These are phyloP conservation scores for Dusona sp. DNA, from an alignment of 2,888 invertebrate species.

Conservation along the genomic window DNA sequence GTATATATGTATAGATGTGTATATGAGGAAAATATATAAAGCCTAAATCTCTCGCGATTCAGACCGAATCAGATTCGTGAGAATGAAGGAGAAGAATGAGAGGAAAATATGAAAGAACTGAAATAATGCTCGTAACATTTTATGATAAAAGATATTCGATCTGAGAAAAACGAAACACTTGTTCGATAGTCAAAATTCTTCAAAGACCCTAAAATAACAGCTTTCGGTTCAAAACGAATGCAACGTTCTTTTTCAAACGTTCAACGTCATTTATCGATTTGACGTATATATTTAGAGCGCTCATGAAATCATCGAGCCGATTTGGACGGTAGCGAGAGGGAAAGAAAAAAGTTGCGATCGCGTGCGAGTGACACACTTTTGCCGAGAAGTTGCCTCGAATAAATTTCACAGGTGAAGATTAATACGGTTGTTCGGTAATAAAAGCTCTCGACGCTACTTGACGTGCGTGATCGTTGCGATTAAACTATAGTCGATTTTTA, in stretches of 20 bases:
- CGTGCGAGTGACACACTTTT: slow-evolving; percentile 40
- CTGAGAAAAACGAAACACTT: neutral
- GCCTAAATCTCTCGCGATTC: slow-evolving; percentile 4
- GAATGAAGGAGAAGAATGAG: slow-evolving; percentile 5
- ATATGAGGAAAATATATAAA: neutral
- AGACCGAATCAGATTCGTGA: neutral
- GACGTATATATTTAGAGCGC: slow-evolving; percentile 18
- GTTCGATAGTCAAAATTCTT: neutral
- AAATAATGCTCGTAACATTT: slow-evolving; percentile 1
- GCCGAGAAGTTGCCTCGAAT: slow-evolving; percentile 5
- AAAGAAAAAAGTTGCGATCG: slow-evolving; percentile 12
- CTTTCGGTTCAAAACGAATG: neutral
- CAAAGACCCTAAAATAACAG: neutral
- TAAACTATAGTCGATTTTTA: slow-evolving; percentile 19
- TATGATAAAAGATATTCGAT: neutral
- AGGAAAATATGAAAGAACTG: neutral
- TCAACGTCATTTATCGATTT: neutral
- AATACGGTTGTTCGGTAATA: slow-evolving; percentile 26
- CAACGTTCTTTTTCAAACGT: neutral
- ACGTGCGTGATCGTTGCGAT: slow-evolving; percentile 12
- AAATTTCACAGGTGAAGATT: slow-evolving; percentile 40
- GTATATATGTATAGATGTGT: neutral
- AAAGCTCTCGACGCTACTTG: slow-evolving; percentile 34
- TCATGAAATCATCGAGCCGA: slow-evolving; percentile 15
- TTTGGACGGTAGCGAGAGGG: neutral